Conservation (phyloP, 2,113 vertebrate genomes). For the Aviceda subcristata region DNA sequence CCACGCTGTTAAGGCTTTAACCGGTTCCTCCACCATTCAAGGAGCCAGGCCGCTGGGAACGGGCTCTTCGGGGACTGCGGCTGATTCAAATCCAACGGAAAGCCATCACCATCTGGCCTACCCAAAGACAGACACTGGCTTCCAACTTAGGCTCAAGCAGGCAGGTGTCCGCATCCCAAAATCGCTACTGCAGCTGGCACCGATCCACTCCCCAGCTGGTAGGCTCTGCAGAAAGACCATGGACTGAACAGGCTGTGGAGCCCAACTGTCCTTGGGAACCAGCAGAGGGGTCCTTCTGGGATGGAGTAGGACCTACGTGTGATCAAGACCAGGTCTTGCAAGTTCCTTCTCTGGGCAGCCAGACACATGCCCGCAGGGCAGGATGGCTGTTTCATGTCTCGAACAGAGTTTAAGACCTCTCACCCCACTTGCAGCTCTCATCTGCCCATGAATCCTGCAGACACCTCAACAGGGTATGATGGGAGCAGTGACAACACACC, state of each 20-base stretch:
- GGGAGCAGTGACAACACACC: not conserved
- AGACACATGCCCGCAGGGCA: not conserved
- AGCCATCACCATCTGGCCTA: not conserved
- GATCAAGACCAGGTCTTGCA: not conserved
- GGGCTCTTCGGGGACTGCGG: not conserved
- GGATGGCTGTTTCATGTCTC: not conserved
- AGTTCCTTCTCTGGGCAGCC: not conserved
- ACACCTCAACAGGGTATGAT: rapidly evolving
- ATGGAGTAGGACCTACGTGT: not conserved
- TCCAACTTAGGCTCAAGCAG: not conserved
- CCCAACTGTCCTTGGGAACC: not conserved
- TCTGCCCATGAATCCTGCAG: not conserved
- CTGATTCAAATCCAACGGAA: rapidly evolving
- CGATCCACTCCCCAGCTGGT: not conserved
- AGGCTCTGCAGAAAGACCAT: not conserved
- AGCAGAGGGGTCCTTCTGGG: no score
- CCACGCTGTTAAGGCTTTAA: rapidly evolving
- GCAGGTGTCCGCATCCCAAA: not conserved
- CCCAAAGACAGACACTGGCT: not conserved
- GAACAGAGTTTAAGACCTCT: not conserved
- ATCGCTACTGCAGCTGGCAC: not conserved
- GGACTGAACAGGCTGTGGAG: not conserved
- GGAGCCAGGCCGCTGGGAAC: rapidly evolving
- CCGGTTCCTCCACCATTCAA: not conserved
- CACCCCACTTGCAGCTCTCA: not conserved